Evolutionary conservation across 2,888 invertebrate species (phyloP).

Genomic region (Mechanitis messenoides): DNA sequence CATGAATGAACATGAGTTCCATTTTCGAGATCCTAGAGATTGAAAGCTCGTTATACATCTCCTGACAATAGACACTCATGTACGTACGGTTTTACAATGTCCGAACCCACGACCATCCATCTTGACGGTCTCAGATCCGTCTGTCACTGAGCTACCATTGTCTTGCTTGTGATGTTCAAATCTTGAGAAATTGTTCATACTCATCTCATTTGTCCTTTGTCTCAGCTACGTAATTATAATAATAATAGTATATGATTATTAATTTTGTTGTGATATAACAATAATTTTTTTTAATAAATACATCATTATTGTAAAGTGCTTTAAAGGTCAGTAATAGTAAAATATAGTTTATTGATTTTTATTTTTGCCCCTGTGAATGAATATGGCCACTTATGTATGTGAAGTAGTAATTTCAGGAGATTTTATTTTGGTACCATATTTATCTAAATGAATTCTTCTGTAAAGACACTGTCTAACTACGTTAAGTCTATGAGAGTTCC

Average conservation of each 20-base stretch:
- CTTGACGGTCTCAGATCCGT: slow-evolving; percentile 31
- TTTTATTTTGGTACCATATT: no score
- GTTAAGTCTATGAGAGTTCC: no score
- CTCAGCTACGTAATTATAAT: neutral
- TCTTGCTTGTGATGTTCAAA: slow-evolving; percentile 5
- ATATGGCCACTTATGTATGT: no score
- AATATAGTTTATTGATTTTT: no score
- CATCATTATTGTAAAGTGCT: no score
- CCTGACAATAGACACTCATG: slow-evolving; percentile 27
- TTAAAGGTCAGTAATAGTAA: no score
- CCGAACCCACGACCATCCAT: slow-evolving; percentile 32
- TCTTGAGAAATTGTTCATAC: slow-evolving; percentile 7
- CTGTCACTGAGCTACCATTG: slow-evolving; percentile 25
- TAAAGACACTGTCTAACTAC: no score
- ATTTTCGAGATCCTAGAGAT: slow-evolving; percentile 20
- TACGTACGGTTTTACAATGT: slow-evolving; percentile 26
- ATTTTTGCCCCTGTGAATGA: neutral
- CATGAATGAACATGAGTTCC: slow-evolving; percentile 1
- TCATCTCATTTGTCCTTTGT: slow-evolving; percentile 3
- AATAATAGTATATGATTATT: neutral
- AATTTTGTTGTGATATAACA: neutral
- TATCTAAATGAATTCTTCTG: no score
- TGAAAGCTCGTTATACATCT: slow-evolving; percentile 26
- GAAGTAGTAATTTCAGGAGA: no score
- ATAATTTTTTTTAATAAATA: no score